Conservation (phyloP, 2,113 vertebrate genomes). For the Nycticorax nycticorax region DNA sequence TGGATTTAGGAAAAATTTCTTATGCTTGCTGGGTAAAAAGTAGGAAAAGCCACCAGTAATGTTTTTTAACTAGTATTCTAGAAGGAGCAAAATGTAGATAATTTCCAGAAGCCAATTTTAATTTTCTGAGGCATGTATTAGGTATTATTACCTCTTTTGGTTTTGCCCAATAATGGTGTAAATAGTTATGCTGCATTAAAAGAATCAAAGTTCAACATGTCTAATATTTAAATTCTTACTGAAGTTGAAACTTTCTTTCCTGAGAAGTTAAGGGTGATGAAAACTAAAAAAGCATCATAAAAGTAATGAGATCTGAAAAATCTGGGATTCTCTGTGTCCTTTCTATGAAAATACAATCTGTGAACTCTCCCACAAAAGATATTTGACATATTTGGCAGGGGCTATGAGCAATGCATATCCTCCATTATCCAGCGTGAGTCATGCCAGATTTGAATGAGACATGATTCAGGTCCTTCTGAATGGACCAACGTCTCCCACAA, state of each 20-base stretch:
- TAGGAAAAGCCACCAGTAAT: background rate
- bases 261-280: background rate
- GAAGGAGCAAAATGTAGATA: background rate
- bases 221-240: background rate
- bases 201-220: background rate
- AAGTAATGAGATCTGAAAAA: background rate
- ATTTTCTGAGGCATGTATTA: background rate
- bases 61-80: background rate
- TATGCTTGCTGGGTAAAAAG: background rate
- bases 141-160: background rate
- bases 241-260: background rate
- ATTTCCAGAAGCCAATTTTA: background rate
- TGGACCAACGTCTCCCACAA: background rate
- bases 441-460: constrained; percentile 1
- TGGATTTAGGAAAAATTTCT: background rate
- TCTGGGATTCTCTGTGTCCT: background rate
- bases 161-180: background rate
- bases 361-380: background rate
- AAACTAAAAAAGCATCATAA: background rate
- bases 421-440: constrained; percentile 6
- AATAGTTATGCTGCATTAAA: background rate
- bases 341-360: constrained; percentile 22
- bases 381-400: background rate
- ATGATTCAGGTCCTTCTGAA: constrained; percentile 26
- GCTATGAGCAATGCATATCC: background rate